Evolutionary conservation across 2,797 vertebrate species (phyloP).

Genomic region (Heterohyrax brucei): DNA sequence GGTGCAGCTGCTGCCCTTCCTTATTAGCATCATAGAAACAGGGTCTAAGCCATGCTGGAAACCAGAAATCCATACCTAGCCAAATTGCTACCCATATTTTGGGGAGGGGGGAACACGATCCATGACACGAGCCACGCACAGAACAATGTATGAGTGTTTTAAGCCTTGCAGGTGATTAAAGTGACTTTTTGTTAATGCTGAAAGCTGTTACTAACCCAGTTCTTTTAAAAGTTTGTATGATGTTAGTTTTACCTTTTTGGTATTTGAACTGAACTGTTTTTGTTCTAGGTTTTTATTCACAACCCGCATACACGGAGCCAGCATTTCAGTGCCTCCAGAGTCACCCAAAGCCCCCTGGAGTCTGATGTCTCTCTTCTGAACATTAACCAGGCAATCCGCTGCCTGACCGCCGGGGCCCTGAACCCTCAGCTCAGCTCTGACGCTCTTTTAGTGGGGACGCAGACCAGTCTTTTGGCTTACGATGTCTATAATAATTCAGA

Average conservation of each 20-base stretch:
- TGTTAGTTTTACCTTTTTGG: conserved; percentile 48
- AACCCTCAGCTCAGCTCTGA: conserved; percentile 94
- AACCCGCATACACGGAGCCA: conserved; percentile 96
- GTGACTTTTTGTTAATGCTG: conserved; percentile 61
- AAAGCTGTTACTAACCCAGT: background rate
- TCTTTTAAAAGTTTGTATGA: background rate
- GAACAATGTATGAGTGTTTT: background rate
- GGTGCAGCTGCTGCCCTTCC: too few species aligned
- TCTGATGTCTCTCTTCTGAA: conserved; percentile 97
- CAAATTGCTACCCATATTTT: too few species aligned
- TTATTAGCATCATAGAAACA: too few species aligned
- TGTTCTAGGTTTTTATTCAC: conserved; percentile 97
- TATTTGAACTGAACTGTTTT: conserved; percentile 60
- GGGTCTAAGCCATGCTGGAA: too few species aligned
- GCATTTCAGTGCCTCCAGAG: conserved; percentile 91
- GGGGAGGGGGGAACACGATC: too few species aligned
- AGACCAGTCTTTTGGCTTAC: conserved; percentile 97
- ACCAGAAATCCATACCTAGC: too few species aligned
- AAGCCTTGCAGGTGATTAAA: conserved; percentile 25
- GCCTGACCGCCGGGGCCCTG: conserved; percentile 94
- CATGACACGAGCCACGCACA: background rate
- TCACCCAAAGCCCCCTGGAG: conserved; percentile 95
- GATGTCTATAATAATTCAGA: conserved; percentile 98
- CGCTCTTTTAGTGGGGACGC: conserved; percentile 96
- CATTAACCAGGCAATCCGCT: conserved; percentile 97